A percentile compares a stretch with the other conserved stretches of the same genome.
Evolutionary conservation across 2,113 vertebrate species (phyloP).

Genomic region (Ovis canadensis): DNA sequence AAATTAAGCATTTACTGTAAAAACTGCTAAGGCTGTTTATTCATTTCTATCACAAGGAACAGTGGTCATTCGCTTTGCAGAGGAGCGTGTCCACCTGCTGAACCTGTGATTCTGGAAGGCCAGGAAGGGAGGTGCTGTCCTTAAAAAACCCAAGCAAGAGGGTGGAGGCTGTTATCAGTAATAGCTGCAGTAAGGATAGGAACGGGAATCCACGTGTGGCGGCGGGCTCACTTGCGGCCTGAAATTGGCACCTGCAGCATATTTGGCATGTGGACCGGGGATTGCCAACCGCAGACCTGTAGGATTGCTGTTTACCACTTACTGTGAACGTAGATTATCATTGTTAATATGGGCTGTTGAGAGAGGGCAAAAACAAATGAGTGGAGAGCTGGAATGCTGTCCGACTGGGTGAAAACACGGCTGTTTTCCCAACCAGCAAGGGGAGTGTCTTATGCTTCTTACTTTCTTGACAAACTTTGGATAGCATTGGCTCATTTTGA

Average conservation of each 20-base stretch:
- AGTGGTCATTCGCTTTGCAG: background rate
- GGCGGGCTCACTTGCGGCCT: background rate
- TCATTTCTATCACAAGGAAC: background rate
- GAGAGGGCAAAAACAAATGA: background rate
- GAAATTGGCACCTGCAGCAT: background rate
- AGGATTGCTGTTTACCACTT: background rate
- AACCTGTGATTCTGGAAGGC: background rate
- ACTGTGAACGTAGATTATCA: background rate
- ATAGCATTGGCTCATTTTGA: background rate
- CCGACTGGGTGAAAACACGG: background rate
- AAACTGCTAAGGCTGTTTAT: background rate
- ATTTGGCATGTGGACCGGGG: background rate
- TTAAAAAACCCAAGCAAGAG: background rate
- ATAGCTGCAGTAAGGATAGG: background rate
- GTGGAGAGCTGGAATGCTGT: background rate
- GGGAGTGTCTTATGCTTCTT: too few species aligned
- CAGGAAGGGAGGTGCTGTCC: background rate
- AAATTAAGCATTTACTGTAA: background rate
- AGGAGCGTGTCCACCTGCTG: background rate
- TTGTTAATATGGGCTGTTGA: background rate
- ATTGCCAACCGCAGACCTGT: background rate
- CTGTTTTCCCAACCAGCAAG: background rate
- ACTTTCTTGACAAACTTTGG: background rate
- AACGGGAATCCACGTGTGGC: background rate
- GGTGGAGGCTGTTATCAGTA: background rate